These are phyloP conservation scores for Cataglyphis cursor DNA, from an alignment of 2,888 invertebrate species.

Conservation along the genomic window DNA sequence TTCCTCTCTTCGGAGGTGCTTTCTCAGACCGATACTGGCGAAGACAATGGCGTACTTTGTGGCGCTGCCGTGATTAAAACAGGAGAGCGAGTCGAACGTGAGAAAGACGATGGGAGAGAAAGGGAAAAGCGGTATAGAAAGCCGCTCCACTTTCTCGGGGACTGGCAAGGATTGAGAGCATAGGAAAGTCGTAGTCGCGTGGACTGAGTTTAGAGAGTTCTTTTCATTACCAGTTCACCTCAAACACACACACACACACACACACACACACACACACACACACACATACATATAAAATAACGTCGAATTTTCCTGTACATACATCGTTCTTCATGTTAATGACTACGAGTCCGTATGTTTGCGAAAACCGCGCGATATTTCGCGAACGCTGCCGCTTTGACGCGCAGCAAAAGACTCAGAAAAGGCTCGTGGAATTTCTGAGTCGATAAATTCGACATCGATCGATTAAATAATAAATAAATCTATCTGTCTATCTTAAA, in stretches of 20 bases:
- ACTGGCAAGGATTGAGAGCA: conserved; percentile 47
- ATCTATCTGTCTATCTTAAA: neutral
- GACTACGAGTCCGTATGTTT: neutral
- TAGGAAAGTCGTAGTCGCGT: conserved; percentile 59
- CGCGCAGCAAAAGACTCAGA: conserved; percentile 12
- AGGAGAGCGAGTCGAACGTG: conserved; percentile 72
- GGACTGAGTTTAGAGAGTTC: conserved; percentile 80
- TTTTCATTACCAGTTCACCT: conserved; percentile 82
- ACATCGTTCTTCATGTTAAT: conserved; percentile 6
- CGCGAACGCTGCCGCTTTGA: conserved; percentile 41
- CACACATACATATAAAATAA: conserved; percentile 51
- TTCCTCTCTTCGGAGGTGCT: conserved; percentile 70
- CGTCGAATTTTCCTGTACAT: conserved; percentile 61
- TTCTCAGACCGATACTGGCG: conserved; percentile 81
- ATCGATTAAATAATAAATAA: neutral
- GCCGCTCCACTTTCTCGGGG: conserved; percentile 58
- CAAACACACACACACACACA: neutral
- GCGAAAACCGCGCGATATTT: conserved; percentile 21
- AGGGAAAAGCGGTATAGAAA: conserved; percentile 66
- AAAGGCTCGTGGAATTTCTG: neutral
- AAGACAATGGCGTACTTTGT: conserved; percentile 83
- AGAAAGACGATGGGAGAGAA: conserved; percentile 22
- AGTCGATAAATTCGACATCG: neutral
- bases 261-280: neutral
- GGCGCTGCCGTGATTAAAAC: conserved; percentile 82